Conservation (phyloP, 2,113 vertebrate species). For the Malurus elegans region DNA sequence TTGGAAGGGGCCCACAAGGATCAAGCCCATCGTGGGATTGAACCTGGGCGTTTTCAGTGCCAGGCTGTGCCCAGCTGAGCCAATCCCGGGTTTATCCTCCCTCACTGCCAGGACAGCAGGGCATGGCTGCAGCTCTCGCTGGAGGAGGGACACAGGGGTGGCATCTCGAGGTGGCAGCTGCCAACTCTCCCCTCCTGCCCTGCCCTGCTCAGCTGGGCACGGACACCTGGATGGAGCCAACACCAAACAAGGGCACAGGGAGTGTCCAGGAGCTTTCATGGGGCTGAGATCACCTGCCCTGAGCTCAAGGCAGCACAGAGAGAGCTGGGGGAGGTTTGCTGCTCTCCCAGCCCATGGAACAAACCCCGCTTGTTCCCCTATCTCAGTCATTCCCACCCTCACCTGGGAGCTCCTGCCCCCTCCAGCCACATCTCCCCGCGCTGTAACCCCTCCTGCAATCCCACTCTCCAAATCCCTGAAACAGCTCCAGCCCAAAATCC, state of each 20-base stretch:
- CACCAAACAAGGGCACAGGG: background rate
- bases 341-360: background rate
- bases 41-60: background rate
- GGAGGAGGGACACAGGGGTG: background rate
- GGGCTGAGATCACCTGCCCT: background rate
- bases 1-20: background rate
- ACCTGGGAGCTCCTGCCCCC: background rate
- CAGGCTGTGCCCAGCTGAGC: background rate
- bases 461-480: background rate
- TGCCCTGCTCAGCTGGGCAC: background rate
- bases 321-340: background rate
- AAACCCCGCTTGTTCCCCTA: rapidly evolving
- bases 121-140: background rate
- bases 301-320: background rate
- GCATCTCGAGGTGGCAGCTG: background rate
- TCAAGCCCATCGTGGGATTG: background rate
- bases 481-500: background rate
- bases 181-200: background rate
- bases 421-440: rapidly evolving
- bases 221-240: background rate
- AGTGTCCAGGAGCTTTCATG: background rate
- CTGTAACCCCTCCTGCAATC: background rate
- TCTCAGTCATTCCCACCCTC: background rate
- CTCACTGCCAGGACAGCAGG: background rate
- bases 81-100: background rate